Conservation (phyloP, 2,113 vertebrate species). For the Mustela lutreola region DNA sequence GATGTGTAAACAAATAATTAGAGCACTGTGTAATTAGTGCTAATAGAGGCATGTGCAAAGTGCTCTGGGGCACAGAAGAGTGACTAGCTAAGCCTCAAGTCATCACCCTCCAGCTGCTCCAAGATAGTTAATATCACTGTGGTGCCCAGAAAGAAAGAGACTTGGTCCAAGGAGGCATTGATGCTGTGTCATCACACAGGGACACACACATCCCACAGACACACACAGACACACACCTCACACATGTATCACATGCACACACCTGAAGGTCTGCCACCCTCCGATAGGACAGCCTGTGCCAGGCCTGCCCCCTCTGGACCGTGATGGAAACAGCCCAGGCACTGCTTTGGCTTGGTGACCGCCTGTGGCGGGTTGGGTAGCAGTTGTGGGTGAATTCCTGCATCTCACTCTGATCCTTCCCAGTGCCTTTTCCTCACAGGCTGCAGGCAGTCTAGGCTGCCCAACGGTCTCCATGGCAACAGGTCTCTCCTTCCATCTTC, state of each 20-base stretch:
- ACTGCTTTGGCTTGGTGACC: not conserved
- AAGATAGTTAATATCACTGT: not conserved
- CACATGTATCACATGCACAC: too few species aligned
- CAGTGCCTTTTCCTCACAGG: not conserved
- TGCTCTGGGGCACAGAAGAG: not conserved
- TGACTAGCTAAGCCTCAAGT: not conserved
- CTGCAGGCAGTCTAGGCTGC: slow-evolving; percentile 40
- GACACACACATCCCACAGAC: not conserved
- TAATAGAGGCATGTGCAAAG: slow-evolving; percentile 2
- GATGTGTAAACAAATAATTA: slow-evolving; percentile 40
- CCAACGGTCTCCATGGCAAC: slow-evolving; percentile 73
- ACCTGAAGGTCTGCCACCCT: not conserved
- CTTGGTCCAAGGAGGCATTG: not conserved
- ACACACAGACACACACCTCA: not conserved
- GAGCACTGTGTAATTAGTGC: slow-evolving; percentile 40
- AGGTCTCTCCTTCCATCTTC: slow-evolving; percentile 36
- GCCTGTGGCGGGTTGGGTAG: not conserved
- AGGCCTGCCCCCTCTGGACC: not conserved
- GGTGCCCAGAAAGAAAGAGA: not conserved
- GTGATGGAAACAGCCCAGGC: not conserved
- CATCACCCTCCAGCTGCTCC: not conserved
- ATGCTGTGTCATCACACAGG: not conserved
- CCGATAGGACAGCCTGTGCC: not conserved
- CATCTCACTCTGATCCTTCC: not conserved
- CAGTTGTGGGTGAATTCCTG: not conserved